A percentile compares a stretch with the other conserved stretches of the same genome.
These are phyloP conservation scores for Heterohyrax brucei DNA, from an alignment of 2,797 vertebrate genomes.

Conservation along the genomic window DNA sequence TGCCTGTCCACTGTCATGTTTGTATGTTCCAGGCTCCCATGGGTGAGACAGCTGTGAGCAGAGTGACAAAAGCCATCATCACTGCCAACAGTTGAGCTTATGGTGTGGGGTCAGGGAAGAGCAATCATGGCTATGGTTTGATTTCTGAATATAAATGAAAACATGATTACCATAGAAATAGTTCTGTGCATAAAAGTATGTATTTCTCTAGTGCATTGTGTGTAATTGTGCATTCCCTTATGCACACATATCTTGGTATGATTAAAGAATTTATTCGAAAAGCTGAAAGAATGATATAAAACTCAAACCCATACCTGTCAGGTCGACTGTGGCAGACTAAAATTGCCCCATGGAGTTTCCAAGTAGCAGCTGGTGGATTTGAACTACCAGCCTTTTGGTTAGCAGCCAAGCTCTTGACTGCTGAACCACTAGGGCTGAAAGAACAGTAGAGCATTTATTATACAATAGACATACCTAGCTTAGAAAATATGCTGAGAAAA, in stretches of 20 bases:
- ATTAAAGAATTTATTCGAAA: not conserved
- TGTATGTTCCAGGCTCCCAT: not conserved
- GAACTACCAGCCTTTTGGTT: too few species aligned
- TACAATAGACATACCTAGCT: not conserved
- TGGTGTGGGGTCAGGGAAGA: not conserved
- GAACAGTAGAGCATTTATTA: not conserved
- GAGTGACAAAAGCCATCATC: not conserved
- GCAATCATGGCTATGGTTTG: not conserved
- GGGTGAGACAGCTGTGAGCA: not conserved
- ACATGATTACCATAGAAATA: not conserved
- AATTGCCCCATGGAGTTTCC: too few species aligned
- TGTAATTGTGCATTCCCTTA: not conserved
- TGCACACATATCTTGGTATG: not conserved
- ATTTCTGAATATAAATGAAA: slow-evolving; percentile 56
- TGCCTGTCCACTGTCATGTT: not conserved
- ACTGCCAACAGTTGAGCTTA: not conserved
- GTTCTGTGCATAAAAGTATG: not conserved
- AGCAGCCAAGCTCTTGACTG: too few species aligned
- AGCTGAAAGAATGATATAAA: not conserved
- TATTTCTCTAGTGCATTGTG: not conserved
- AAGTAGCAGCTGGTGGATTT: too few species aligned
- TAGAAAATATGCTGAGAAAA: not conserved
- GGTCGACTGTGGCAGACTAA: too few species aligned
- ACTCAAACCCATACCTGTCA: too few species aligned
- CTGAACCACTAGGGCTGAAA: not conserved